Evolutionary conservation across 2,113 vertebrate species (phyloP).

Genomic region (Megaptera novaeangliae): DNA sequence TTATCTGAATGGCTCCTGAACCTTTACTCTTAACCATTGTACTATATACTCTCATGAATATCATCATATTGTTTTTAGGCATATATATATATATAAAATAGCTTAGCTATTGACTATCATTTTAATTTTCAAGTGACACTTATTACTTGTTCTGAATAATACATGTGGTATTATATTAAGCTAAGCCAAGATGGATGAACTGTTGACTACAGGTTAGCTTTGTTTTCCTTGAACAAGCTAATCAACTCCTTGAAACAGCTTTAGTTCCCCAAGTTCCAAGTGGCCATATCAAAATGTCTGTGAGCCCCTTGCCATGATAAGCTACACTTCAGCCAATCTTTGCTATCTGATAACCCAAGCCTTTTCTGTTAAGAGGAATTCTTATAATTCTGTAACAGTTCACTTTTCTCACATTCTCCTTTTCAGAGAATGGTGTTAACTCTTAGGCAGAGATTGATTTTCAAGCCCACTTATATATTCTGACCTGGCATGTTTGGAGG

Average conservation of each 20-base stretch:
- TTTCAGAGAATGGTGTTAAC: conserved; percentile 31
- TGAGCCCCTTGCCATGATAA: background rate
- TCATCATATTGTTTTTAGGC: background rate
- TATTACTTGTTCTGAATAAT: background rate
- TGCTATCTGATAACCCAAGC: background rate
- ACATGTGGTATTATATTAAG: background rate
- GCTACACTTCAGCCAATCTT: background rate
- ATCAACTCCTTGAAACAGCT: background rate
- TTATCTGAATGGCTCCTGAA: background rate
- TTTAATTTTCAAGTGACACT: background rate
- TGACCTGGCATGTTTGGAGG: conserved; percentile 3
- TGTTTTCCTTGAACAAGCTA: background rate
- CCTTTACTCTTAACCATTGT: background rate
- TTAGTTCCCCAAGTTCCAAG: background rate
- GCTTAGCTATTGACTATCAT: background rate
- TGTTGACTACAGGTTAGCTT: background rate
- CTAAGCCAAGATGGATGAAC: background rate
- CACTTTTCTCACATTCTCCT: background rate
- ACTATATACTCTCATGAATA: background rate
- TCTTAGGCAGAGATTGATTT: conserved; percentile 38
- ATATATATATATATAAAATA: background rate
- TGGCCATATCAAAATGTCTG: background rate
- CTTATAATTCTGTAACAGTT: conserved; percentile 25
- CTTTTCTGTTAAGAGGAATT: background rate
- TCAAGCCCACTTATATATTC: background rate